A percentile compares a stretch with the other conserved stretches of the same genome.
These are phyloP conservation scores for Syngnathus scovelli DNA, from an alignment of 2,113 vertebrate genomes.

Conservation along the genomic window DNA sequence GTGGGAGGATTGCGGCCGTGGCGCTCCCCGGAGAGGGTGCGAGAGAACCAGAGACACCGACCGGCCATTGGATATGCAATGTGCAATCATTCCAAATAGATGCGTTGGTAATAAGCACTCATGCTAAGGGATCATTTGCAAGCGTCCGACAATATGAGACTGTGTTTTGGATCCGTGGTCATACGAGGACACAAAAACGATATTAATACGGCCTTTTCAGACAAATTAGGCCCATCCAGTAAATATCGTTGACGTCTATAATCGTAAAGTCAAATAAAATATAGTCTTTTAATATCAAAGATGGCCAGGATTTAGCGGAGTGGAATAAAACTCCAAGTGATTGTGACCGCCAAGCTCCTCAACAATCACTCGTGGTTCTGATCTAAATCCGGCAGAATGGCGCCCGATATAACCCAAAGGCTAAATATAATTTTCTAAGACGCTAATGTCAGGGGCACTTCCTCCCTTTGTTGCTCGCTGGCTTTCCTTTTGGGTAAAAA, in stretches of 20 bases:
- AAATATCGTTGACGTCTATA: too few species aligned
- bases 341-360: constrained; percentile 50
- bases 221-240: not conserved
- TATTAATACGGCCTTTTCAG: not conserved
- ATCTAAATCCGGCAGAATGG: constrained; percentile 44
- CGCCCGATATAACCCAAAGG: constrained; percentile 50
- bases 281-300: constrained; percentile 4
- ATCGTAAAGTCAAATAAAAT: constrained; percentile 8
- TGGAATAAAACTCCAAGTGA: constrained; percentile 56
- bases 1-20: constrained; percentile 66
- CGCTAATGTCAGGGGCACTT: constrained; percentile 53
- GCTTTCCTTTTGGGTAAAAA: constrained; percentile 32
- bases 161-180: constrained; percentile 47
- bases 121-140: constrained; percentile 62
- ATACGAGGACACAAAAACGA: constrained; percentile 11
- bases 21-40: constrained; percentile 15
- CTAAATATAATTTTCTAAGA: constrained; percentile 56
- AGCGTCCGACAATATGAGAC: constrained; percentile 43
- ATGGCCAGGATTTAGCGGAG: constrained; percentile 17
- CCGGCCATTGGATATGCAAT: constrained; percentile 56
- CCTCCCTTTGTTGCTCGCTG: constrained; percentile 49
- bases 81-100: constrained; percentile 70
- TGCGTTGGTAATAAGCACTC: constrained; percentile 63
- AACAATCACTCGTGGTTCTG: constrained; percentile 29
- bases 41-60: constrained; percentile 54